Conservation (phyloP, 2,797 vertebrate species). For the Molossus alvarezi region DNA sequence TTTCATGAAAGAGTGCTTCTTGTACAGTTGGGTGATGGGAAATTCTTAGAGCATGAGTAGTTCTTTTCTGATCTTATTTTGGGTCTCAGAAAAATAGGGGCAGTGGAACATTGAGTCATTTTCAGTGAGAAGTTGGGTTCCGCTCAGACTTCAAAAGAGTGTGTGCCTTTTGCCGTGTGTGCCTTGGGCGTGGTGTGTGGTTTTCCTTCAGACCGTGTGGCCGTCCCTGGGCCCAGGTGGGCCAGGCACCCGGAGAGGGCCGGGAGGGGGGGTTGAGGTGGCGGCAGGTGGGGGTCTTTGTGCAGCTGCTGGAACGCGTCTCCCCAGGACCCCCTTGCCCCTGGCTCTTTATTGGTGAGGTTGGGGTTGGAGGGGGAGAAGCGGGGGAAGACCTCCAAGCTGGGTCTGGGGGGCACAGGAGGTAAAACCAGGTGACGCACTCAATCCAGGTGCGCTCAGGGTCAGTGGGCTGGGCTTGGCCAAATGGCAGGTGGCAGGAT, state of each 20-base stretch:
- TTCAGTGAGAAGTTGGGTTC: constrained; percentile 42
- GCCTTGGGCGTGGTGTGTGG: neutral
- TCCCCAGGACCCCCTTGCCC: neutral
- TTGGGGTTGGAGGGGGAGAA: too few relatives aligned
- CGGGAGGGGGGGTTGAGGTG: rapidly evolving
- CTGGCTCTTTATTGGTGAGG: neutral
- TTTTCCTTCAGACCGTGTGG: neutral
- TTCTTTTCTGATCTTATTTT: constrained; percentile 82
- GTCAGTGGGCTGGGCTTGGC: neutral
- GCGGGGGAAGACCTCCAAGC: neutral
- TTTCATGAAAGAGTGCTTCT: constrained; percentile 58
- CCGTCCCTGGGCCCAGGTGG: neutral
- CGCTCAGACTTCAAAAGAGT: neutral
- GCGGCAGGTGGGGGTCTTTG: neutral
- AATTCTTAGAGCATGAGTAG: constrained; percentile 80
- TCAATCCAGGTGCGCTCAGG: neutral
- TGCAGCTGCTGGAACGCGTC: neutral
- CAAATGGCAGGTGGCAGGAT: neutral
- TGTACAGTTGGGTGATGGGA: constrained; percentile 76
- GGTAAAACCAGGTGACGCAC: neutral
- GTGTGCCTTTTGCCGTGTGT: neutral
- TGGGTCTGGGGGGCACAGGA: neutral
- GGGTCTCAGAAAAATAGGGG: constrained; percentile 68
- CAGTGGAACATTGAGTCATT: constrained; percentile 75
- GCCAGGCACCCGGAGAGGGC: neutral